A percentile compares a stretch with the other conserved stretches of the same genome.
phyloP scores from a whole-genome alignment of 2,113 vertebrate species.

The Charadrius vociferus region DNA sequence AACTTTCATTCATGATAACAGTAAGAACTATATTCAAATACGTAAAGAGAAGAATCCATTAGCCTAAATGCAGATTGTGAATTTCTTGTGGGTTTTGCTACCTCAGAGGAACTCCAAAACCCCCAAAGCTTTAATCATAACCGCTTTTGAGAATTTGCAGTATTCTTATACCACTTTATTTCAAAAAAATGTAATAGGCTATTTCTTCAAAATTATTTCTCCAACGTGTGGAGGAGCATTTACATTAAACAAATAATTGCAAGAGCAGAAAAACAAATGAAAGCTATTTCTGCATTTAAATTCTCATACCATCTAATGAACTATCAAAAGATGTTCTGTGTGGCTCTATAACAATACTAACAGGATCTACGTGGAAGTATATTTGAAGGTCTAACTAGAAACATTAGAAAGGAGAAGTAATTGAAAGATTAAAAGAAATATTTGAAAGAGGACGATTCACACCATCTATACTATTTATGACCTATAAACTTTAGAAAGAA shows the following conservation, averaged over 20 bases:
- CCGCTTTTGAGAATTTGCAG: neutral
- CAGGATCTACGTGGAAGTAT: neutral
- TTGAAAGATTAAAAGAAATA: neutral
- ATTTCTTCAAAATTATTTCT: neutral
- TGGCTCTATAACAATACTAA: neutral
- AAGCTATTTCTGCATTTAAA: neutral
- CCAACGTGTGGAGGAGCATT: rapidly evolving
- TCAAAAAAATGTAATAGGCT: neutral
- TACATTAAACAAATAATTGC: neutral
- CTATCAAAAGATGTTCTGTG: neutral
- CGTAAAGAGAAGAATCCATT: neutral
- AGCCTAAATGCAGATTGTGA: neutral
- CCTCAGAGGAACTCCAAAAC: neutral
- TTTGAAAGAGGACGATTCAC: neutral
- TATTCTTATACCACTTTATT: neutral
- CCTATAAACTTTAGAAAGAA: neutral
- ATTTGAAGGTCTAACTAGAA: neutral
- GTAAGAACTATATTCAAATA: neutral
- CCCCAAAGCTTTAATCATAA: neutral
- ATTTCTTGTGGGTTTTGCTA: neutral
- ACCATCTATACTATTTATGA: neutral
- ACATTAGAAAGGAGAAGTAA: neutral
- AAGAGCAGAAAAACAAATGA: neutral
- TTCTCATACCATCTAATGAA: neutral
- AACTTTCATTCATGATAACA: neutral